Evolutionary conservation across 2,113 vertebrate species (phyloP).

Genomic region (Scomber japonicus): DNA sequence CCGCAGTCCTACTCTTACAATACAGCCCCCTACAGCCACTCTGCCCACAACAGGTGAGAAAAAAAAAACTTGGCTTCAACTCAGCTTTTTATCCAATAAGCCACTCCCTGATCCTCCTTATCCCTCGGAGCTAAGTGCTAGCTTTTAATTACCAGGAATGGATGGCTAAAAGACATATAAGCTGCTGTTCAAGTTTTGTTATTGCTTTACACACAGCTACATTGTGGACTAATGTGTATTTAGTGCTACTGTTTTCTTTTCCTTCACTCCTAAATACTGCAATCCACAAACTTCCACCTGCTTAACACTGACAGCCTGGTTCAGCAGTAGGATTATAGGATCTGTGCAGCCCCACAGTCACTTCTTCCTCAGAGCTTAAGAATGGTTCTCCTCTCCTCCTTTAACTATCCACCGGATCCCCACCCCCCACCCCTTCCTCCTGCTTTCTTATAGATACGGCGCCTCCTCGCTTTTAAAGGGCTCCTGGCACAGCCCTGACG

Average conservation of each 20-base stretch:
- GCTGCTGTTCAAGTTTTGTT: conserved; percentile 36
- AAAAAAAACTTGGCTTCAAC: conserved; percentile 41
- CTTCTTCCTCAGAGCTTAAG: conserved; percentile 48
- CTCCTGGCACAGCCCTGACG: conserved; percentile 77
- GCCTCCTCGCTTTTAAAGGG: conserved; percentile 67
- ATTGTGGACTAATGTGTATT: conserved; percentile 29
- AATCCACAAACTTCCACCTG: not conserved
- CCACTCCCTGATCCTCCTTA: conserved; percentile 73
- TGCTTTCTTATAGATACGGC: conserved; percentile 82
- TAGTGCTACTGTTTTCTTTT: conserved; percentile 16
- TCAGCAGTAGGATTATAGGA: conserved; percentile 48
- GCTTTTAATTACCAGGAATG: conserved; percentile 65
- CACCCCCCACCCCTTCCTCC: not conserved
- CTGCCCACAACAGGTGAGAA: conserved; percentile 92
- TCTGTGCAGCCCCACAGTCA: conserved; percentile 47
- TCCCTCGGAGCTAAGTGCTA: conserved; percentile 55
- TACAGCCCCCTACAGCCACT: conserved; percentile 85
- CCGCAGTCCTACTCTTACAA: conserved; percentile 88
- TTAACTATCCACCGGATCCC: conserved; percentile 57
- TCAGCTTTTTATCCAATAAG: conserved; percentile 69
- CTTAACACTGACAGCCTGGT: conserved; percentile 15
- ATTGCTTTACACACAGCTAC: not conserved
- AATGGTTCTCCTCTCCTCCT: conserved; percentile 49
- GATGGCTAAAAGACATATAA: conserved; percentile 36
- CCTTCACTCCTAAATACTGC: not conserved